Base-by-base conservation (phyloP, 2,797 vertebrate species). In the Lutjanus argentimaculatus region DNA sequence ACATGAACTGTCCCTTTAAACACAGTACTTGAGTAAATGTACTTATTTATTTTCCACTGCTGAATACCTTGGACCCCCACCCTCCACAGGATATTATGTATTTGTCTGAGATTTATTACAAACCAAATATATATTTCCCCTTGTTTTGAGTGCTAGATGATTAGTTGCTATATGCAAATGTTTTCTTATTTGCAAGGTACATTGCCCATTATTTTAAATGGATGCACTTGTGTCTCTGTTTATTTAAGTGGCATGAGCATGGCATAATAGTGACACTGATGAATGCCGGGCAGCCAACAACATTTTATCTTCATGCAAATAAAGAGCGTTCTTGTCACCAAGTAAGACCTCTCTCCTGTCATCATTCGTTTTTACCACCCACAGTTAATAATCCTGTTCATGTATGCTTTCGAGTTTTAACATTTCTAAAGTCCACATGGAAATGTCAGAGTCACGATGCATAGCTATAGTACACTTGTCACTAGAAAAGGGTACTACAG, bases 361-460 rank as follows among this genome's bases (percentile, higher is more conserved):
- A 61, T 68, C 36, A 12, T 67, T 82, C 48, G 73, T 45, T 74
- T 64, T 79, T 62, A 67, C 77, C 80, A 67, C 73, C 82, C 79
- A 75, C 57, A 14, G 46, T 67, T 87, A 70, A 79, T 87, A 80
- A 85, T 75, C 77, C 59, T 72, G 69, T 71, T 83, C 82, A 78
- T 85, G 64, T 84, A 64, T 86, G 72, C 64, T 68, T 91, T 87
- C 17, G 49, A 79, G 80, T 89, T 88, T 80, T 67, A 87, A 58
- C 84, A 82, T 88, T 88, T 89, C 55, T 72, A 48, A 83, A 66
- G 79, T 87, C 82, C 72, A 68, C 81, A 75, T 48, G 36, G 69
- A 90, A 91, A 91, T 86, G 82, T 85, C 83, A 81, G n/a, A 75
- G 36, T 67, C 62, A 48, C 51, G 74, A 87, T 68, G 61, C 67